phyloP scores from a whole-genome alignment of 2,888 invertebrate species.

The Amphimallon solstitiale region DNA sequence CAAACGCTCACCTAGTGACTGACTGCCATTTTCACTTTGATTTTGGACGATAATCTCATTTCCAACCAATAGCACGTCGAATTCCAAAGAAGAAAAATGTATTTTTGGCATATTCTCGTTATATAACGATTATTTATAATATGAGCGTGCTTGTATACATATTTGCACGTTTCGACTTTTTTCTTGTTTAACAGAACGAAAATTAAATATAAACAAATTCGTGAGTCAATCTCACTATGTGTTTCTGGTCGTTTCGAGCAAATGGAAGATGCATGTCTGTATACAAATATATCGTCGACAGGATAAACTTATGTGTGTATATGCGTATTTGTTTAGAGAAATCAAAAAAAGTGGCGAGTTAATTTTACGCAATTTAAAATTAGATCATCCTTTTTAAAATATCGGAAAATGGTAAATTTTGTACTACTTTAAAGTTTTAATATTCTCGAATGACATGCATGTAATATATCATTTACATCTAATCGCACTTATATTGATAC shows the following conservation, averaged over 20 bases:
- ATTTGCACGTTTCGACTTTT: neutral
- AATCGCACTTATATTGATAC: no score
- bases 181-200: neutral
- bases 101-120: constrained; percentile 2
- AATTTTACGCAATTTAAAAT: constrained; percentile 26
- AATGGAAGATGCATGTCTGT: neutral
- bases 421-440: no score
- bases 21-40: neutral
- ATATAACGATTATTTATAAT: constrained; percentile 3
- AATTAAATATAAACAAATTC: no score
- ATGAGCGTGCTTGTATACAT: neutral
- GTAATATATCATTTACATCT: no score
- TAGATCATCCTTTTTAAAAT: neutral
- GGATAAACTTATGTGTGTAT: no score
- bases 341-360: constrained; percentile 9
- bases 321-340: constrained; percentile 23
- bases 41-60: neutral
- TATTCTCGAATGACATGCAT: no score
- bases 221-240: no score
- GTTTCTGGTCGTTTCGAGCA: neutral
- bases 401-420: no score
- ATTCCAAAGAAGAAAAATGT: neutral
- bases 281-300: no score
- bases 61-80: neutral
- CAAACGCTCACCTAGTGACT: neutral